Base-by-base conservation (phyloP, 2,113 vertebrate species). In the Mesocricetus auratus region DNA sequence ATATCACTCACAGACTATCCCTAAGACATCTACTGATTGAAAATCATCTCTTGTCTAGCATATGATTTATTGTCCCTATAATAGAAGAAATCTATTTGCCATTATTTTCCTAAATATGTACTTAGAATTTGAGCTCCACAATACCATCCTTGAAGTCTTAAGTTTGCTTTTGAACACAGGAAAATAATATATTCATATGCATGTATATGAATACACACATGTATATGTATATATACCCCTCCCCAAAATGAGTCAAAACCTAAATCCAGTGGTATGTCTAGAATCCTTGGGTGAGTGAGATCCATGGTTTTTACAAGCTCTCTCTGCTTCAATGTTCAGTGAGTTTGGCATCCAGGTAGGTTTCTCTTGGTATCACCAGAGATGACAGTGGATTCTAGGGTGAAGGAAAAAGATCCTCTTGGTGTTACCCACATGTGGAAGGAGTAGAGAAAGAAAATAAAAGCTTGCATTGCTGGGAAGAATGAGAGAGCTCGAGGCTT, bases 401-500 rank as follows among this genome's bases (percentile, higher is more conserved):
- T 93, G 95, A 93, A 89, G 60, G 91, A 86, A 90, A 88, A 73
- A 74, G 33, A 68, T 90, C 86, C 86, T 95, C 58, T 91, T 88
- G 83, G 93, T 93, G 19, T 85, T 36, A 7, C 86, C 79, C 42
- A 31, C 81, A 17, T 64, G 33, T 50, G 58, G 79, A 94, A 78
- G 42, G 36, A 90, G 33, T 29, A 19, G 19, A 19, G 64, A 78
- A 68, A 78, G 16, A n/a, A 95, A 90, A 90, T 47, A 91, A 69
- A 47, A n/a, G 21, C 83, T 60, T 87, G 33, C 91, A 26, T 71
- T 95, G 26, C 89, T 96, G 64, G 79, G 26, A 95, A 96, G 68
- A 97, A 82, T 64, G 82, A 93, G 73, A 87, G 83, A 33, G 39
- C 78, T 97, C 60, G 94, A 94, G 92, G 92, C 93, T 94, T 88